Evolutionary conservation across 2,113 vertebrate genomes (phyloP).

Genomic region (Macquaria ambigua): DNA sequence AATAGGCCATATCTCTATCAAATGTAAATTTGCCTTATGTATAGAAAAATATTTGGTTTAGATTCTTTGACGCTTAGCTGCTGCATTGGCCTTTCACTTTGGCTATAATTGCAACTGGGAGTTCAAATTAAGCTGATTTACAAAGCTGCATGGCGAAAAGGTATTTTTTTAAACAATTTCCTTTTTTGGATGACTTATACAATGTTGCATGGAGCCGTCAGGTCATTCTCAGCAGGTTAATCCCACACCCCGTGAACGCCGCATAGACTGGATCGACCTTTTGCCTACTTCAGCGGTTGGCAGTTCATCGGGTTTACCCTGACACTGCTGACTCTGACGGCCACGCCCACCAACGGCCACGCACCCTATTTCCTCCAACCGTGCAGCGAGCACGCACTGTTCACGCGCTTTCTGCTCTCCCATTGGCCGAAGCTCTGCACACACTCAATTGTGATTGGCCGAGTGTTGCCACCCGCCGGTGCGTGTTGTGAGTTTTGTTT

Average conservation of each 20-base stretch:
- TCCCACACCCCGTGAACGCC: conserved; percentile 36
- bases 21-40: not conserved
- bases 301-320: conserved; percentile 85
- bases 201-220: no score
- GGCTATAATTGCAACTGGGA: not conserved
- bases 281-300: conserved; percentile 88
- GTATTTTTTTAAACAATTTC: not conserved
- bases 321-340: conserved; percentile 85
- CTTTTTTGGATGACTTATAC: not conserved
- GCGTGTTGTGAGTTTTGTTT: conserved; percentile 83
- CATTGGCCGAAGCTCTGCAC: conserved; percentile 83
- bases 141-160: not conserved
- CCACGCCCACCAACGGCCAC: conserved; percentile 84
- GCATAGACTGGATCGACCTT: conserved; percentile 87
- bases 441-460: conserved; percentile 84
- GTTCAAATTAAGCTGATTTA: not conserved
- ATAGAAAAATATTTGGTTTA: not conserved
- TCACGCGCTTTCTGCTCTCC: conserved; percentile 86
- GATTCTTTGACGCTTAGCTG: not conserved
- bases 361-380: conserved; percentile 86
- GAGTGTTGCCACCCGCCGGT: conserved; percentile 81
- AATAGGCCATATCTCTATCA: not conserved
- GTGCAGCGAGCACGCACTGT: conserved; percentile 87
- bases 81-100: not conserved
- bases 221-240: rapidly evolving